Evolutionary conservation across 2,797 vertebrate species (phyloP).

Genomic region (Gadopsis bispinosus): DNA sequence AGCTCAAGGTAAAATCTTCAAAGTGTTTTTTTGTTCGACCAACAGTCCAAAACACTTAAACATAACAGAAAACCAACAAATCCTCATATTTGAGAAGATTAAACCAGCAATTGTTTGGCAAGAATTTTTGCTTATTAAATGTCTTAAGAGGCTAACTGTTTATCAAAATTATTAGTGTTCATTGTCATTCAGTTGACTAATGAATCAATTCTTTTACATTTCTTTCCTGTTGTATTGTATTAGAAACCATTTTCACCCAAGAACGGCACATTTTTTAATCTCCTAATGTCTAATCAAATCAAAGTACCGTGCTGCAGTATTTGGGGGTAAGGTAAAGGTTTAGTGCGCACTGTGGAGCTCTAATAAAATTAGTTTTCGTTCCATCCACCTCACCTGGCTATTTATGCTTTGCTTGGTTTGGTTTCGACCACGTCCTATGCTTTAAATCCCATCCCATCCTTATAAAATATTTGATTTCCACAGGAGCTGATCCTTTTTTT

Average conservation of each 20-base stretch:
- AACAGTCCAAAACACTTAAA: not conserved
- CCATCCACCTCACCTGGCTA: not conserved
- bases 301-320: not conserved
- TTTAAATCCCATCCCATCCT: too few species aligned
- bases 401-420: not conserved
- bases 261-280: not conserved
- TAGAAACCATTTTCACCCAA: not conserved
- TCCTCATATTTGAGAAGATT: not conserved
- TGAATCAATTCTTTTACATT: not conserved
- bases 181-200: not conserved
- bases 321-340: not conserved
- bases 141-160: not conserved
- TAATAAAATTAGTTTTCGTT: not conserved
- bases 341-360: not conserved
- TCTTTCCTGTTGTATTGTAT: not conserved
- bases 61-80: not conserved
- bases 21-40: not conserved
- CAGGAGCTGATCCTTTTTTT: constrained; percentile 16
- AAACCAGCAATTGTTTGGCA: not conserved
- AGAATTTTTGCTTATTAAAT: not conserved
- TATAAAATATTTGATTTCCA: constrained; percentile 9
- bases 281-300: not conserved
- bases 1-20: not conserved
- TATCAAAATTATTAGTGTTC: not conserved
- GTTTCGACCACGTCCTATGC: not conserved